Percentiles rank a stretch among this genome's conserved stretches.
These are phyloP conservation scores for Corythaeola cristata DNA, from an alignment of 2,113 vertebrate species.

Conservation along the genomic window DNA sequence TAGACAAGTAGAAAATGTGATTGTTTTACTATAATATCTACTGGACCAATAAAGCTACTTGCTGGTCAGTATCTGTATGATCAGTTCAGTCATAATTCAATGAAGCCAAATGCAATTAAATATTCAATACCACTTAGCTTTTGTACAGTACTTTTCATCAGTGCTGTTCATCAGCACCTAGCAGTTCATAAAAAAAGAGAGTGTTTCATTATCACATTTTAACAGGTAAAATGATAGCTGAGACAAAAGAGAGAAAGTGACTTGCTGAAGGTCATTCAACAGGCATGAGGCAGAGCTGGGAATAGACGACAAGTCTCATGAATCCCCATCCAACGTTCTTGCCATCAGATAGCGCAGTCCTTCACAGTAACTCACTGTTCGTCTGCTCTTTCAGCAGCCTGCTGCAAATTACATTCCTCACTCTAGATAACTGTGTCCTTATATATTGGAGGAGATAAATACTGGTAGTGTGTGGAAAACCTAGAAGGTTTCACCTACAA, in stretches of 20 bases:
- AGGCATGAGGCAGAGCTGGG: background rate
- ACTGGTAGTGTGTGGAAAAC: background rate
- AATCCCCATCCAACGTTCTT: background rate
- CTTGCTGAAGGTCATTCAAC: constrained; percentile 44
- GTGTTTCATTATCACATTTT: constrained; percentile 61
- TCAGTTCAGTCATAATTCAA: background rate
- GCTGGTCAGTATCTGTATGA: background rate
- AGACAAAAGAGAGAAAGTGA: constrained; percentile 32
- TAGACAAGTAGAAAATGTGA: background rate
- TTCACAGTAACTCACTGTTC: constrained; percentile 32
- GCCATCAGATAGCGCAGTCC: background rate
- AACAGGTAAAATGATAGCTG: constrained; percentile 28
- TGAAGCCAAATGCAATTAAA: background rate
- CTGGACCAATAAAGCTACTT: background rate
- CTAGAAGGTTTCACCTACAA: background rate
- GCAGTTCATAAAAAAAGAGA: background rate
- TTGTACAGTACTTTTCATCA: background rate
- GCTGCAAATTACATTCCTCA: background rate
- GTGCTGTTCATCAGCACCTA: constrained; percentile 34
- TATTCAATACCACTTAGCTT: background rate
- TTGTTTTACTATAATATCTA: background rate
- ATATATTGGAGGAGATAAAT: background rate
- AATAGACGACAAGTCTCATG: background rate
- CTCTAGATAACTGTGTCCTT: background rate
- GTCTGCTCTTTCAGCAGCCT: constrained; percentile 21